These are phyloP conservation scores for Bujurquina vittata DNA, from an alignment of 2,113 vertebrate species.

Conservation along the genomic window DNA sequence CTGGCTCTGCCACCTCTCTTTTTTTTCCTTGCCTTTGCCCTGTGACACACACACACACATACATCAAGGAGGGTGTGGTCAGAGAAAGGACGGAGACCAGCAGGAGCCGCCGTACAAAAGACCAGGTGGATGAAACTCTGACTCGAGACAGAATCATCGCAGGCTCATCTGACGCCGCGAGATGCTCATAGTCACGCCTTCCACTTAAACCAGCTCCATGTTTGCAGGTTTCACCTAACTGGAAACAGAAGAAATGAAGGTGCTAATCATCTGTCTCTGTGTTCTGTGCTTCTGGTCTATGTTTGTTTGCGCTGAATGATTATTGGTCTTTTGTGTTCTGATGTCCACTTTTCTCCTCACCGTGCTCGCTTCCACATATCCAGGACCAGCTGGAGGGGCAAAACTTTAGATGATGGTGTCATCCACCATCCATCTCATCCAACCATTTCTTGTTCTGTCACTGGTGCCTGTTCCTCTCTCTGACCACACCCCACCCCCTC, in stretches of 20 bases:
- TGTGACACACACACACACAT: slow-evolving; percentile 9
- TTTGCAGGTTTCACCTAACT: slow-evolving; percentile 42
- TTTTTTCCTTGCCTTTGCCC: slow-evolving; percentile 9
- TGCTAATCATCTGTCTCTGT: slow-evolving; percentile 24
- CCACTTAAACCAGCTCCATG: slow-evolving; percentile 28
- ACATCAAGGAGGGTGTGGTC: slow-evolving; percentile 58
- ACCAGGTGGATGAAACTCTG: neutral
- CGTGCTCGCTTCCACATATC: neutral
- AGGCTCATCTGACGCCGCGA: slow-evolving; percentile 1
- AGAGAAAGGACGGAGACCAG: slow-evolving; percentile 63
- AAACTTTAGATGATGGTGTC: neutral
- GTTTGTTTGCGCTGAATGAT: neutral
- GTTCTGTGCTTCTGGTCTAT: neutral
- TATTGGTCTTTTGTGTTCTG: slow-evolving; percentile 5
- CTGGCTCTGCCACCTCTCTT: slow-evolving; percentile 3
- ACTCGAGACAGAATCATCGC: slow-evolving; percentile 5
- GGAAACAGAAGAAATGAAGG: slow-evolving; percentile 11
- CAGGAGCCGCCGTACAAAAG: neutral
- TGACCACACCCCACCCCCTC: slow-evolving; percentile 53
- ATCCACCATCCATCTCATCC: slow-evolving; percentile 8
- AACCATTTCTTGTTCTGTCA: slow-evolving; percentile 23
- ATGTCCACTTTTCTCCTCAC: neutral
- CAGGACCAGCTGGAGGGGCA: slow-evolving; percentile 3
- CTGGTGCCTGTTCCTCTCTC: slow-evolving; percentile 68
- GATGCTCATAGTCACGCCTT: neutral